A percentile compares a stretch with the other conserved stretches of the same genome.
Conservation (phyloP, 1,140 invertebrate species). For the Chrysopa pallens region DNA sequence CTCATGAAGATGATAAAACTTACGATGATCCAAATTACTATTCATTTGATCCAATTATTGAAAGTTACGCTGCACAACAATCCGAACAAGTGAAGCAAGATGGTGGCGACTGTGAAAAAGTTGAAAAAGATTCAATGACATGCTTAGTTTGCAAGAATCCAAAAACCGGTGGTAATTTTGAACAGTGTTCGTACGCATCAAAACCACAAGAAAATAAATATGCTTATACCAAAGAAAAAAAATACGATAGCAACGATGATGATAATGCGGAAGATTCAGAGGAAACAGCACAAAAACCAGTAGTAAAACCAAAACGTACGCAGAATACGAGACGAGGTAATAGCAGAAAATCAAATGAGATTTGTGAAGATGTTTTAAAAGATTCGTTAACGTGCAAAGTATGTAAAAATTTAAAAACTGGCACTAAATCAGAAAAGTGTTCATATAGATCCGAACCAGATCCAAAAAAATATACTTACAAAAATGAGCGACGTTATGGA, state of each 20-base stretch:
- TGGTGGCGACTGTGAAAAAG: conserved; percentile 38
- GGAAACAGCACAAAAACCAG: conserved; percentile 18
- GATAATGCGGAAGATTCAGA: conserved; percentile 22
- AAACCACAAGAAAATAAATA: conserved; percentile 50
- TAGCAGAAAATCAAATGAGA: neutral
- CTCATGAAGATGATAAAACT: conserved; percentile 13
- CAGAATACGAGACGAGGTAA: conserved; percentile 3
- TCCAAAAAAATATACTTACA: conserved; percentile 17
- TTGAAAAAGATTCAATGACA: conserved; percentile 37
- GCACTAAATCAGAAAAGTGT: conserved; percentile 28
- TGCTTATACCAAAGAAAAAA: conserved; percentile 39
- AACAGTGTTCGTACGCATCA: conserved; percentile 48
- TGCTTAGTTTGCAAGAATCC: conserved; percentile 47
- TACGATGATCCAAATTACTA: conserved; percentile 11
- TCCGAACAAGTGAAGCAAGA: conserved; percentile 33
- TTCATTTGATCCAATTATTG: conserved; percentile 10
- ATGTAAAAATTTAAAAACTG: conserved; percentile 27
- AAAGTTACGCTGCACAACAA: conserved; percentile 29
- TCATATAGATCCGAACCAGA: conserved; percentile 20
- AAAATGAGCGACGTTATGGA: conserved; percentile 24
- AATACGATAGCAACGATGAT: conserved; percentile 34
- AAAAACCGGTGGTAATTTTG: conserved; percentile 46
- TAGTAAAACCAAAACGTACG: conserved; percentile 14
- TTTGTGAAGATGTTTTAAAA: neutral
- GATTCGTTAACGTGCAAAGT: conserved; percentile 23